Evolutionary conservation across 2,888 invertebrate species (phyloP).

Genomic region (Agrotis clavis): DNA sequence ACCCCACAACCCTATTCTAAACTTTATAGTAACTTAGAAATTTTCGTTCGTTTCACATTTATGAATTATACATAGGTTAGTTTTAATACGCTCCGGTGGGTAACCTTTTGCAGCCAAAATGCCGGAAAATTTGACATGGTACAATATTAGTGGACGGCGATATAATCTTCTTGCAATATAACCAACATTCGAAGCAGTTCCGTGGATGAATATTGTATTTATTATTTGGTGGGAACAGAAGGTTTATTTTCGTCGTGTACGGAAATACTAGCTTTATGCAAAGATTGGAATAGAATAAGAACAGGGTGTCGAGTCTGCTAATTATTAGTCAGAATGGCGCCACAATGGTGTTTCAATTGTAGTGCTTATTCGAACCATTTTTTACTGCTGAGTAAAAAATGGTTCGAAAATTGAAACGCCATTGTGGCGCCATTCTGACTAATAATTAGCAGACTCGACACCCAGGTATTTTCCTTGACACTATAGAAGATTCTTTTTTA

Average conservation of each 20-base stretch:
- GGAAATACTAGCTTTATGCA: background rate
- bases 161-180: slow-evolving; percentile 39
- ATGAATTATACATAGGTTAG: slow-evolving; percentile 64
- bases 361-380: no score
- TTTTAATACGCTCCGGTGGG: slow-evolving; percentile 46
- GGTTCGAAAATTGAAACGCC: no score
- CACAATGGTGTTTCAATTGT: no score
- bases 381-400: no score
- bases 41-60: slow-evolving; percentile 53
- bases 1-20: slow-evolving; percentile 38
- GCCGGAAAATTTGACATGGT: slow-evolving; percentile 52
- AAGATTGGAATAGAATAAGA: no score
- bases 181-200: slow-evolving; percentile 17
- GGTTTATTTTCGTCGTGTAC: background rate
- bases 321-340: no score
- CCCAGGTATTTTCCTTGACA: no score
- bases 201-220: slow-evolving; percentile 29
- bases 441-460: no score
- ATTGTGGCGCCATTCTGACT: no score
- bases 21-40: slow-evolving; percentile 55
- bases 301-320: no score
- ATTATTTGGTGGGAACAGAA: slow-evolving; percentile 27
- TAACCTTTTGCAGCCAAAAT: slow-evolving; percentile 53
- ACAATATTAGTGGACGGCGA: slow-evolving; percentile 46
- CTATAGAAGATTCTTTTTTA: no score